These are phyloP conservation scores for Ylistrum balloti DNA, from an alignment of 1,140 invertebrate genomes.

Conservation along the genomic window DNA sequence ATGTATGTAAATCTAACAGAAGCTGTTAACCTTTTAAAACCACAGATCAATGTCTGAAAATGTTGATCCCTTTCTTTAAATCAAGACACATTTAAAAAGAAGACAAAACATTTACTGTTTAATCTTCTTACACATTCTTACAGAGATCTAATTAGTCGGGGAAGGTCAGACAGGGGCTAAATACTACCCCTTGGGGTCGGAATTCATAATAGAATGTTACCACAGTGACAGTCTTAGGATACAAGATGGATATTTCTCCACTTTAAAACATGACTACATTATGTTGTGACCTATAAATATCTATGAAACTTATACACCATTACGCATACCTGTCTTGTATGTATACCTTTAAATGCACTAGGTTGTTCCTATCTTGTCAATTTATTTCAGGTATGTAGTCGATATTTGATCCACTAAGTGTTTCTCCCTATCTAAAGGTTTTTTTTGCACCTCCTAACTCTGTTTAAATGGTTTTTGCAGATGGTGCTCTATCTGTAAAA, in stretches of 20 bases:
- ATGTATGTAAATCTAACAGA: no score
- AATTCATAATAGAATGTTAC: not conserved
- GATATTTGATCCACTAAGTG: constrained; percentile 20
- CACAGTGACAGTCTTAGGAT: not conserved
- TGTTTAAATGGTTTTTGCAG: not conserved
- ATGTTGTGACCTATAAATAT: not conserved
- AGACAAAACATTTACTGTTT: not conserved
- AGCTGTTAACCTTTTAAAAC: not conserved
- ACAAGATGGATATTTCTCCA: not conserved
- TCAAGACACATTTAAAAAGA: not conserved
- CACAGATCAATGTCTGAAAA: not conserved
- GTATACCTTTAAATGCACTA: not conserved
- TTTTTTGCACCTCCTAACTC: constrained; percentile 13
- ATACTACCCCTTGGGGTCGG: not conserved
- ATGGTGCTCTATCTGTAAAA: no score
- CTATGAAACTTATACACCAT: not conserved
- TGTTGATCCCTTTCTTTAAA: not conserved
- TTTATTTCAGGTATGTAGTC: not conserved
- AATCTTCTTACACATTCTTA: not conserved
- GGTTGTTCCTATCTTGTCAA: not conserved
- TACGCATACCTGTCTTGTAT: not conserved
- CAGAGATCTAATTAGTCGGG: not conserved
- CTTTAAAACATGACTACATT: not conserved
- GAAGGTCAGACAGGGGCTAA: not conserved
- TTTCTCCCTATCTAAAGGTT: not conserved